A percentile compares a stretch with the other conserved stretches of the same genome.
These are phyloP conservation scores for Glandiceps talaboti DNA, from an alignment of 53 echinoderm and acorn worm genomes.

Conservation along the genomic window DNA sequence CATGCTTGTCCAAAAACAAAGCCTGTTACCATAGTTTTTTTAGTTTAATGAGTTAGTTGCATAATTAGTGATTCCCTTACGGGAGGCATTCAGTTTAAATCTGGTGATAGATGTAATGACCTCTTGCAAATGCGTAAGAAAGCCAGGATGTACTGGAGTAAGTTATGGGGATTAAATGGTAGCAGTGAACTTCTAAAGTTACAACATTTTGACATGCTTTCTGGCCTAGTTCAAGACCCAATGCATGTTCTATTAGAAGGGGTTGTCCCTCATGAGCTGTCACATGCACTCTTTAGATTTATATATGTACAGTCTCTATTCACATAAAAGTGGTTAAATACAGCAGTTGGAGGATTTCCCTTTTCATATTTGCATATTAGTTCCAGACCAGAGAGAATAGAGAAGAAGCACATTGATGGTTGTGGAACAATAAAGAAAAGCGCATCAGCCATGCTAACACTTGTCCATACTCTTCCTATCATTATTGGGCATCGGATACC, in stretches of 20 bases:
- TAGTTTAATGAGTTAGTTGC: too few species aligned
- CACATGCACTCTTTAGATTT: constrained; percentile 29
- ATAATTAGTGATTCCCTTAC: too few species aligned
- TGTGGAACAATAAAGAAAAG: constrained; percentile 42
- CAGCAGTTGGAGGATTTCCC: constrained; percentile 23
- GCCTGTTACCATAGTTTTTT: too few species aligned
- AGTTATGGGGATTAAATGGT: constrained; percentile 49
- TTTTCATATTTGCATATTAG: constrained; percentile 29
- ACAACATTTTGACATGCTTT: constrained; percentile 23
- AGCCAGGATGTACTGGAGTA: constrained; percentile 50
- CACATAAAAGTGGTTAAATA: constrained; percentile 49
- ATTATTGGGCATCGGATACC: constrained; percentile 35
- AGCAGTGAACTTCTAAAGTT: constrained; percentile 35
- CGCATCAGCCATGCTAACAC: constrained; percentile 29
- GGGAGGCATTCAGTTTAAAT: too few species aligned
- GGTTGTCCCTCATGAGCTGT: constrained; percentile 45
- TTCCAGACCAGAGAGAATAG: constrained; percentile 25
- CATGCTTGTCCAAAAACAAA: too few species aligned
- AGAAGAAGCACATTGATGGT: constrained; percentile 9
- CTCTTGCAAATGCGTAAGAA: background rate
- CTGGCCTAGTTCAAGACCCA: constrained; percentile 38
- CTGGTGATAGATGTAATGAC: constrained; percentile 22
- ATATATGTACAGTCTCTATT: constrained; percentile 28
- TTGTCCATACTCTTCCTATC: constrained; percentile 27
- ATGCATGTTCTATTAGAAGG: constrained; percentile 60